Base-by-base conservation (phyloP, 2,113 vertebrate genomes). In the Nansenia antarctica region DNA sequence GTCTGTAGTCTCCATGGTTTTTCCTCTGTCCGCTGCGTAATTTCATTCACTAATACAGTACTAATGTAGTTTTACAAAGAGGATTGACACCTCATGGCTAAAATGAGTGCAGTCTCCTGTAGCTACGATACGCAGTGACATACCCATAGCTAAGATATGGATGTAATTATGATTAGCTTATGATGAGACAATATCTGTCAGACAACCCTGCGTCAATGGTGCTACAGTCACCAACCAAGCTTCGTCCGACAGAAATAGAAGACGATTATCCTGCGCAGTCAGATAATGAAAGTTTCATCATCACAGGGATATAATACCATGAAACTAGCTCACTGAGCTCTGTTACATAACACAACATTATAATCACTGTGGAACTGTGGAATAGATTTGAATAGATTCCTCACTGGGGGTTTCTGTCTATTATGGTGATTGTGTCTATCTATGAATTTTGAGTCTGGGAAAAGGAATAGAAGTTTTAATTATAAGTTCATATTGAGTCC, bases 281-380 rank as follows among this genome's bases (percentile, higher is more conserved):
- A 57, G 66, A 20, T 68, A 52, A 69, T 77, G 60, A 22, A 54
- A 69, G 35, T 26, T 58, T 35, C 20, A 22, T 49, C 66, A 69
- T 62, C 49, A 49, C 39, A 67, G 42, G 69, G 71, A 59, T 70
- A 68, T 15, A 62, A 24, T 20, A 24, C 65, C 35, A 65, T 34
- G 69, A 61, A 45, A 76, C 73, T 58, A 24, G 34, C n/a, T 3
- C 7, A 37, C 22, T 7, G 26, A 37, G 55, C 65, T 64, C 61
- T 31, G 55, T 69, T 69, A 61, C 61, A 49, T 76, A 74, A 77
- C 69, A 59, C 32, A 62, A 15, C 68, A 76, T 65, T 63, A 39
- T 70, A 57, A 24, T 75, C 34, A 69, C 58, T 53, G 39, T 42
- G 66, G 29, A 59, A 55, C 15, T 52, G 32, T 67, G 24, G 9